Evolutionary conservation across 1,140 invertebrate species (phyloP), one percentile per base, ranked within the genome.

Genomic region (Dreissena polymorpha): DNA sequence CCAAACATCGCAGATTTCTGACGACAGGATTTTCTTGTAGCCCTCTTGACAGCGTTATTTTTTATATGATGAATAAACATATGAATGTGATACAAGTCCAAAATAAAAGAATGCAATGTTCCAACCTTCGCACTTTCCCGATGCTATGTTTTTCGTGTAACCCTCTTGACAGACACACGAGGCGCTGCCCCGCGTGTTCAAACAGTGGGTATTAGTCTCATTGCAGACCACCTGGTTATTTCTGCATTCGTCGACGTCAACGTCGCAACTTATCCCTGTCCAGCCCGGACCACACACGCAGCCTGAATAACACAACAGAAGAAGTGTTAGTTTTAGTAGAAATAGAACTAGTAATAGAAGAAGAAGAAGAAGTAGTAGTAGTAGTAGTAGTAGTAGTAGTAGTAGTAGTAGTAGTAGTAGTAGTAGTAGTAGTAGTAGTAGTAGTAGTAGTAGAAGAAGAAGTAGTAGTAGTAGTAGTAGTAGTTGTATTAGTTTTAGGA

Each of bases 241-340:
- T 8, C 39, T 2, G 49, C 76, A 79, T 63, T 79, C 76, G 25
- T 79, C 68, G 51, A 53, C 70, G 39, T 79, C 76, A n/a, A 70
- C 27, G 21, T 70, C 76, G 23, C 76, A 79, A 13, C 6, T 69
- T 7, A 29, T 50, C 7, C 76, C 76, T 10, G 39, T 57, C 76
- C 76, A 79, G 13, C 76, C 76, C 10, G 51, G 12, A 18, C 55
- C n/a, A 79, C 76, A 79, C 1, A 70, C 65, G 70, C 76, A 79
- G 10, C 76, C 76, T 23, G 53, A 39, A 39, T 39, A 39, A 5
- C 39, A 39, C n/a, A n/a, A n/a, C n/a, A n/a, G n/a, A n/a, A n/a
- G n/a, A n/a, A n/a, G n/a, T n/a, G n/a, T n/a, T n/a, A 57, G 55
- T 57, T 13, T 12, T n/a, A 57, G 55, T n/a, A 57, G 55, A 13